These are phyloP conservation scores for Morpho achilles DNA, from an alignment of 2,888 invertebrate species.

Conservation along the genomic window DNA sequence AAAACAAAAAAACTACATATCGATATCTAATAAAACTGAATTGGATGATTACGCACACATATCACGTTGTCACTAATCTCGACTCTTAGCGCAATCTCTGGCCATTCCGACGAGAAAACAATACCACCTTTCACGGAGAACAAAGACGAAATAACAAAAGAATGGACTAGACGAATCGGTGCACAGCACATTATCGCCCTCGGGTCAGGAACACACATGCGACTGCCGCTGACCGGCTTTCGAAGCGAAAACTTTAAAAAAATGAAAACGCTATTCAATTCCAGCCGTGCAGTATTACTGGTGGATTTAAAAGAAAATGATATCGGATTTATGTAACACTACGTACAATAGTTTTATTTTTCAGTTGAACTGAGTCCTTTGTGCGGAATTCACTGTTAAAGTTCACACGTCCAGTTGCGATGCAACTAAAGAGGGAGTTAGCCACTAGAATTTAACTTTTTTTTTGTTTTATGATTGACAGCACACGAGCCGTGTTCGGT, in stretches of 20 bases:
- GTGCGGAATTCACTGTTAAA: conserved; percentile 36
- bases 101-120: conserved; percentile 67
- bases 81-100: conserved; percentile 71
- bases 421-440: conserved; percentile 59
- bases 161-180: conserved; percentile 64
- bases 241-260: conserved; percentile 49
- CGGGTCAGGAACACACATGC: conserved; percentile 50
- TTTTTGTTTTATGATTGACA: conserved; percentile 75
- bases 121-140: conserved; percentile 67
- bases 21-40: conserved; percentile 13
- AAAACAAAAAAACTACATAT: conserved; percentile 8
- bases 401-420: conserved; percentile 20
- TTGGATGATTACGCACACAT: conserved; percentile 40
- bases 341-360: conserved; percentile 21
- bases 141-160: conserved; percentile 72
- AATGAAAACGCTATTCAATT: conserved; percentile 33
- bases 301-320: conserved; percentile 32
- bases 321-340: conserved; percentile 29
- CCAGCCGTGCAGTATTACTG: conserved; percentile 30
- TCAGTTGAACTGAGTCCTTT: conserved; percentile 39
- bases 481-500: conserved; percentile 72
- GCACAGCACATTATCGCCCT: conserved; percentile 53
- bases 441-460: conserved; percentile 60
- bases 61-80: conserved; percentile 73
- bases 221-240: conserved; percentile 49